Conservation (phyloP, 2,888 invertebrate genomes). For the Catocala sponsa region DNA sequence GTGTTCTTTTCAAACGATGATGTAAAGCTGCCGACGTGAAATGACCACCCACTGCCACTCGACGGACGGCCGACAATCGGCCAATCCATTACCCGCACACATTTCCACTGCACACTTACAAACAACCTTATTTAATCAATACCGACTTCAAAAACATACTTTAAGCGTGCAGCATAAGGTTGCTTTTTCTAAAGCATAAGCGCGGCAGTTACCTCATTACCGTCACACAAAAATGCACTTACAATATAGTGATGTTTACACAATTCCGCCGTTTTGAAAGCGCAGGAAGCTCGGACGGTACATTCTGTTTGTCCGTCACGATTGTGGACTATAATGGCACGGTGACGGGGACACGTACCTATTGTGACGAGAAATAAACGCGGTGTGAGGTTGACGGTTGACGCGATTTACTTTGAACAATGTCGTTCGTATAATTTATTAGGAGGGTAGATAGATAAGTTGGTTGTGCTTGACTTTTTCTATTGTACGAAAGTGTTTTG, state of each 20-base stretch:
- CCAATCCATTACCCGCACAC: conserved; percentile 76
- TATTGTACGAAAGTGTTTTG: neutral
- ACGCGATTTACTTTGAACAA: conserved; percentile 53
- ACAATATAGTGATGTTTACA: conserved; percentile 69
- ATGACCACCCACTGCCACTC: conserved; percentile 75
- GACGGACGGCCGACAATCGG: conserved; percentile 68
- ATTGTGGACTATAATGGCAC: conserved; percentile 62
- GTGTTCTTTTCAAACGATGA: conserved; percentile 64
- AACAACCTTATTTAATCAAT: conserved; percentile 39
- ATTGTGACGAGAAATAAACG: conserved; percentile 57
- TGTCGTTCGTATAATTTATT: conserved; percentile 57
- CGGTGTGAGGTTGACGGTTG: conserved; percentile 59
- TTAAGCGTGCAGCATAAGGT: rapidly evolving
- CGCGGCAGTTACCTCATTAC: conserved; percentile 28
- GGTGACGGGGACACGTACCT: conserved; percentile 61
- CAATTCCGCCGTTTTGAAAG: conserved; percentile 73
- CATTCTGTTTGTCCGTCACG: conserved; percentile 74
- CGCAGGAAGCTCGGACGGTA: conserved; percentile 74
- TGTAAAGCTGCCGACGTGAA: conserved; percentile 71
- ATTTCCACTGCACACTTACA: conserved; percentile 50
- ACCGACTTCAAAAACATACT: conserved; percentile 23
- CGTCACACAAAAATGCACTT: conserved; percentile 51
- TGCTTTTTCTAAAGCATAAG: conserved; percentile 7
- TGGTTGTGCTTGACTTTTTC: conserved; percentile 7
- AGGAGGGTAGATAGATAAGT: conserved; percentile 32